These are phyloP conservation scores for Bos indicus DNA, from an alignment of 2,113 vertebrate species.

Conservation along the genomic window DNA sequence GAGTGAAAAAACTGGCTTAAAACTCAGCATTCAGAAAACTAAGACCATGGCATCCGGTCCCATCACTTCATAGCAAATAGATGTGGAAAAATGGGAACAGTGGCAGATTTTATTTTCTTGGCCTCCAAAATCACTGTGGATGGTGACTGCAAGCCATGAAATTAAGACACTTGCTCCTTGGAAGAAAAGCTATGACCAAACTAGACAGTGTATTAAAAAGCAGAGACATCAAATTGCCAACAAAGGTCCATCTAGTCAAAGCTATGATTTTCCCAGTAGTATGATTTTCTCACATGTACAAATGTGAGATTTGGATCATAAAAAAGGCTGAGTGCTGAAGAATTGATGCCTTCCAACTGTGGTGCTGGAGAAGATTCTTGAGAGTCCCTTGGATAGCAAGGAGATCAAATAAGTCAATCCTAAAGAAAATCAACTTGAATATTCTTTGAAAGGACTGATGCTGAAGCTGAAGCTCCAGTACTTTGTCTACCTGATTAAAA, in stretches of 20 bases:
- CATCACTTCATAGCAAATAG: background rate
- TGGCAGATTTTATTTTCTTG: background rate
- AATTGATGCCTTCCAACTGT: background rate
- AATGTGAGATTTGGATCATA: background rate
- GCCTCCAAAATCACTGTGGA: background rate
- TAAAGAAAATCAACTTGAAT: background rate
- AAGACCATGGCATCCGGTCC: rapidly evolving
- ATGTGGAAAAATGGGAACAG: background rate
- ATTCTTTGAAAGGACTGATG: background rate
- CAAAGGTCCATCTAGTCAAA: background rate
- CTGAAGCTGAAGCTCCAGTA: background rate
- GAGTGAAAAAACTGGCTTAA: background rate
- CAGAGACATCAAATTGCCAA: background rate
- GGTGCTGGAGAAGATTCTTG: background rate
- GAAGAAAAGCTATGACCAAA: background rate
- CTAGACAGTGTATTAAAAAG: background rate
- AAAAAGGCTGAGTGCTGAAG: background rate
- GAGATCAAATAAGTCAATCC: background rate
- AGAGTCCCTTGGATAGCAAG: background rate
- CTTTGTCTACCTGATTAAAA: background rate
- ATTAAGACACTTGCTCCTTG: background rate
- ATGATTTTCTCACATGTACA: background rate
- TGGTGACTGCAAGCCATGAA: background rate
- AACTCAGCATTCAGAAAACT: background rate
- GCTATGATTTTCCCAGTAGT: background rate